These are phyloP conservation scores for Metallyticus violacea DNA, from an alignment of 2,888 invertebrate genomes.

Conservation along the genomic window DNA sequence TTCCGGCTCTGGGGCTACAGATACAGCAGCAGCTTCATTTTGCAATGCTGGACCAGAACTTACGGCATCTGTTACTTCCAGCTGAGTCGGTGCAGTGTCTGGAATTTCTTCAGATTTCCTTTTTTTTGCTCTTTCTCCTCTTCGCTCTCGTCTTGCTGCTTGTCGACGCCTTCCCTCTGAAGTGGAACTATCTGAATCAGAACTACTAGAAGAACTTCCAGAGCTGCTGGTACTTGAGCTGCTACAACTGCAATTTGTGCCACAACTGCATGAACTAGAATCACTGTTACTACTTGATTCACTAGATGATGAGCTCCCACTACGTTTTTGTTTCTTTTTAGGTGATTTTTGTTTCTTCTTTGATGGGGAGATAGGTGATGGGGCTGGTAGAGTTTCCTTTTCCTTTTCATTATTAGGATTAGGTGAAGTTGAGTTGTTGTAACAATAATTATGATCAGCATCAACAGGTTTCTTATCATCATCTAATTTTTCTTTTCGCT, in stretches of 20 bases:
- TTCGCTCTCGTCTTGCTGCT: conserved; percentile 46
- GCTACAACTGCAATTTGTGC: conserved; percentile 80
- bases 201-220: conserved; percentile 55
- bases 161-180: conserved; percentile 54
- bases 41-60: conserved; percentile 11
- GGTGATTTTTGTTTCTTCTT: conserved; percentile 52
- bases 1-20: conserved; percentile 40
- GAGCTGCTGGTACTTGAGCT: conserved; percentile 68
- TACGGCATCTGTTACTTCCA: neutral
- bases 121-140: conserved; percentile 41
- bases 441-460: conserved; percentile 48
- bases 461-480: conserved; percentile 39
- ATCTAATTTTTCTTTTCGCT: conserved; percentile 43
- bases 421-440: conserved; percentile 29
- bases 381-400: neutral
- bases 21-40: conserved; percentile 43
- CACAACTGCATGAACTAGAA: conserved; percentile 75
- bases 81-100: conserved; percentile 30
- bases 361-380: conserved; percentile 42
- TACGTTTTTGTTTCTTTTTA: conserved; percentile 45
- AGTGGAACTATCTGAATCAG: conserved; percentile 59
- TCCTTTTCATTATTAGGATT: neutral
- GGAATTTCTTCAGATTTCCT: conserved; percentile 48
- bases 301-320: conserved; percentile 63
- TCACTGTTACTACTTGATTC: conserved; percentile 74